phyloP scores from a whole-genome alignment of 2,888 invertebrate genomes.

The Polylopha cassiicola region DNA sequence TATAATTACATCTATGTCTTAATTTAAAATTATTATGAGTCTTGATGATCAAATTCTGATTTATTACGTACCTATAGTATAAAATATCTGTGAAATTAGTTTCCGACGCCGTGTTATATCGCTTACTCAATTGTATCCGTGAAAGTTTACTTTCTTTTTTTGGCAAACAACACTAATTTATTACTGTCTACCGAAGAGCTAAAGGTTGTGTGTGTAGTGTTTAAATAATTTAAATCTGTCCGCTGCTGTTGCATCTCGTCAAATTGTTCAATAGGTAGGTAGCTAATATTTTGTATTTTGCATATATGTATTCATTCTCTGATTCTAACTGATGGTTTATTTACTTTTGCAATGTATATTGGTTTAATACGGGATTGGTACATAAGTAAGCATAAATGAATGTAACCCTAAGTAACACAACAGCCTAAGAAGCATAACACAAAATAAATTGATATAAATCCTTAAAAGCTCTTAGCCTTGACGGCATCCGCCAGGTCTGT shows the following conservation, averaged over 20 bases:
- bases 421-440: slow-evolving; percentile 25
- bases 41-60: no score
- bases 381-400: no score
- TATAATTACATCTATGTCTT: no score
- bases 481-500: slow-evolving; percentile 45
- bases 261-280: no score
- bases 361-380: no score
- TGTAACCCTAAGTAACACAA: slow-evolving; percentile 21
- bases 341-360: no score
- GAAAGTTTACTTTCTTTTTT: slow-evolving; percentile 59
- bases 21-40: no score
- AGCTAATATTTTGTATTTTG: no score
- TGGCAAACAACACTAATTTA: slow-evolving; percentile 42
- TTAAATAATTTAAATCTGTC: no score
- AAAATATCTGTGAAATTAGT: slow-evolving; percentile 26
- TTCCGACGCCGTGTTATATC: slow-evolving; percentile 33
- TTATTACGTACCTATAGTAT: no score
- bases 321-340: no score
- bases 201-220: slow-evolving; percentile 10
- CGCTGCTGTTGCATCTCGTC: slow-evolving; percentile 14
- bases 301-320: no score
- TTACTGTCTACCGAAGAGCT: slow-evolving; percentile 27
- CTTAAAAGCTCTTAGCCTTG: slow-evolving; percentile 52
- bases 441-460: slow-evolving; percentile 34
- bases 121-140: slow-evolving; percentile 37